Evolutionary conservation across 2,797 vertebrate genomes (phyloP).

Genomic region (Rhinogobio ventralis): DNA sequence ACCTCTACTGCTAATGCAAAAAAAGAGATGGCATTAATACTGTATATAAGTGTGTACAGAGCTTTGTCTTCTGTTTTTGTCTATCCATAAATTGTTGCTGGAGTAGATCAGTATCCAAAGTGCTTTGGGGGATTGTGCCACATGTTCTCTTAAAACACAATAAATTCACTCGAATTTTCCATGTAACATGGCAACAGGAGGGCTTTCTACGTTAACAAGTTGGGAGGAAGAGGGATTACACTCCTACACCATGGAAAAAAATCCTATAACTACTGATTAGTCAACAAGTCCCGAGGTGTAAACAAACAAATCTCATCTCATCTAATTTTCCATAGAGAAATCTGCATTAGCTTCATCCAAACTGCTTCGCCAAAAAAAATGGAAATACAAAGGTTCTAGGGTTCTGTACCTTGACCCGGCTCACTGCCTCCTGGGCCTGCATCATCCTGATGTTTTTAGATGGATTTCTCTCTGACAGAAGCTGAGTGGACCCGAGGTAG

Average conservation of each 20-base stretch:
- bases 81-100: background rate
- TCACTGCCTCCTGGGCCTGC: slow-evolving; percentile 98
- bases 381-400: slow-evolving; percentile 22
- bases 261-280: slow-evolving; percentile 59
- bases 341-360: slow-evolving; percentile 26
- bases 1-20: background rate
- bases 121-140: slow-evolving; percentile 4
- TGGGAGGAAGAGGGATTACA: slow-evolving; percentile 51
- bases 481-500: slow-evolving; percentile 98
- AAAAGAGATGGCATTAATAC: background rate
- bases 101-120: slow-evolving; percentile 6
- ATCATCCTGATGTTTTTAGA: slow-evolving; percentile 99
- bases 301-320: slow-evolving; percentile 63
- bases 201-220: slow-evolving; percentile 27
- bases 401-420: slow-evolving; percentile 91
- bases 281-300: slow-evolving; percentile 56
- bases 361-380: slow-evolving; percentile 7
- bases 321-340: slow-evolving; percentile 36
- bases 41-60: background rate
- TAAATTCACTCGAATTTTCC: slow-evolving; percentile 20
- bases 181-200: slow-evolving; percentile 38
- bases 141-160: slow-evolving; percentile 32
- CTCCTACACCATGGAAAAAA: slow-evolving; percentile 43
- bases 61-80: background rate
- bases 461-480: slow-evolving; percentile 96